Evolutionary conservation across 2,113 vertebrate genomes (phyloP), one percentile per base, ranked within the genome.

Genomic region (Prolemur simus): DNA sequence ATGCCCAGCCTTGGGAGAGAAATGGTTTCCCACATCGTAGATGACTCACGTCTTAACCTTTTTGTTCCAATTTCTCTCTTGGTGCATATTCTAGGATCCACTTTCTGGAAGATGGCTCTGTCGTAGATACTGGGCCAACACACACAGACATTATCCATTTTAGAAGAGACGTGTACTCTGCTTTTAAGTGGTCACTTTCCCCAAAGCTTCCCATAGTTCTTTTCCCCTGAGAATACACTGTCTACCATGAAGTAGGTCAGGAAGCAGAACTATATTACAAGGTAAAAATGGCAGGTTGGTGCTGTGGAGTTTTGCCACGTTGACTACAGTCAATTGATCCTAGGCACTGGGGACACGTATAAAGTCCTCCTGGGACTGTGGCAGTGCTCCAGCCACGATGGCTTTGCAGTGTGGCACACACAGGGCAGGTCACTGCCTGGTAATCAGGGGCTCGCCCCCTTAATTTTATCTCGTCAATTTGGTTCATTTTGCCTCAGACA

Each of bases 1-100:
- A 39, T 52, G 74, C 60, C 39, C 73, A 39, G 89, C 32, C 68
- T 34, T 47, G 49, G 87, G 93, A 89, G 93, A 90, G 73, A 90
- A 77, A 82, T 56, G 54, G 47, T 80, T 96, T 94, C 92, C 95
- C 80, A 89, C 81, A 82, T 92, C 52, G 68, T 34, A 60, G 52
- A 84, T 69, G 86, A 96, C 42, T 86, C 90, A 90, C 3, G 7
- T 68, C 82, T 73, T 93, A 92, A 94, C 84, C 42, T 49, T 6
- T 89, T 37, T 84, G 80, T 71, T 91, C 74, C 69, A 3, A 18
- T 87, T 89, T 87, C 88, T 92, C 63, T 91, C 52, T 77, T 42
- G 27, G 39, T 63, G 0, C 0, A 0, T 11, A 47, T 58, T 56
- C 84, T 39, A 1, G 66, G 94, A 95, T 91, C 54, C 74, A 56